Percentiles rank a stretch among this genome's conserved stretches.
Conservation (phyloP, 2,888 invertebrate genomes). For the Nymphalis polychloros region DNA sequence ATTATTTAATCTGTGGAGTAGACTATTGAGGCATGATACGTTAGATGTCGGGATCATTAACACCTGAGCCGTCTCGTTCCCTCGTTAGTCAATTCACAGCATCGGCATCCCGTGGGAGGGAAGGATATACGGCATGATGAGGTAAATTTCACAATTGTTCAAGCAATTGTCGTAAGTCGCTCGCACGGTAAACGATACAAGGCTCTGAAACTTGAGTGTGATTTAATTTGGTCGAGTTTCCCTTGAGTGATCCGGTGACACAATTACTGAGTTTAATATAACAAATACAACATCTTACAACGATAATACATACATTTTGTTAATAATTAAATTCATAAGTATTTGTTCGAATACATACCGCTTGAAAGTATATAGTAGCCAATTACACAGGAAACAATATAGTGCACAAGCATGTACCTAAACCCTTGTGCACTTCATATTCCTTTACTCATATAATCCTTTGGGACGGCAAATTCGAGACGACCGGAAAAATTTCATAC, state of each 20-base stretch:
- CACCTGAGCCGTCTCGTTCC: slow-evolving; percentile 17
- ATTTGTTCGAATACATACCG: too few species aligned
- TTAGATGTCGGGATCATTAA: not conserved
- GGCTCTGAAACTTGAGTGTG: slow-evolving; percentile 16
- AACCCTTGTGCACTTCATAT: too few species aligned
- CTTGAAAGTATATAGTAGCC: too few species aligned
- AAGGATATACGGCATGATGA: slow-evolving; percentile 70
- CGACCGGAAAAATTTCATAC: too few species aligned
- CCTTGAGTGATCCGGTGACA: slow-evolving; percentile 5
- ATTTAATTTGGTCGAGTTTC: slow-evolving; percentile 17
- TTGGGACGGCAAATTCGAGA: too few species aligned
- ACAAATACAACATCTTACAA: too few species aligned
- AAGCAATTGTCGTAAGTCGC: slow-evolving; percentile 11
- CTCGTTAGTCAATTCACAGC: slow-evolving; percentile 24
- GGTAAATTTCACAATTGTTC: slow-evolving; percentile 60
- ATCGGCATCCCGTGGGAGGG: slow-evolving; percentile 53
- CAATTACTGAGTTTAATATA: not conserved
- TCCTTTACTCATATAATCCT: too few species aligned
- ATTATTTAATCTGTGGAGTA: too few species aligned
- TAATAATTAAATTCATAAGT: too few species aligned
- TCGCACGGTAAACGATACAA: slow-evolving; percentile 12
- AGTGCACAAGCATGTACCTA: too few species aligned
- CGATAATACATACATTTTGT: too few species aligned
- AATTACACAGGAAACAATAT: too few species aligned
- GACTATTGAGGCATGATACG: not conserved